Evolutionary conservation across 2,797 vertebrate genomes (phyloP), one percentile per base, ranked within the genome.

Genomic region (Stomatorhinus walkeri): DNA sequence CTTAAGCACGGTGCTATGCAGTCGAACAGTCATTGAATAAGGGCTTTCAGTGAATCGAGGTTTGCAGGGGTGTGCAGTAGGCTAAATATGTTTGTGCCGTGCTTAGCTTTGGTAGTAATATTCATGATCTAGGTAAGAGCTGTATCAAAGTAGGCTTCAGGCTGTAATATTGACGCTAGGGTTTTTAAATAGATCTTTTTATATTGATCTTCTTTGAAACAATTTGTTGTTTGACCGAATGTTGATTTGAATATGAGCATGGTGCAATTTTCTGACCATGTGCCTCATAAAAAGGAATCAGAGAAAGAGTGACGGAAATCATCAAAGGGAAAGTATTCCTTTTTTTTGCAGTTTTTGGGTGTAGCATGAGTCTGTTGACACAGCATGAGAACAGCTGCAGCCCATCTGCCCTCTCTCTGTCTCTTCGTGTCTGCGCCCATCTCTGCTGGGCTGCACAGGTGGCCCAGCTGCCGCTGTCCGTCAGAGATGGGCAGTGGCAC

Each of bases 401-500:
- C 40, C 14, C 46, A 56, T 64, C 14, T 88, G 88, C 36, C 46
- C 14, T 68, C 7, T 7, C 40, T 59, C 49, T 40, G 10, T 88
- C 22, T 16, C 24, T 43, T 32, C 88, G 4, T 64, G n/a, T 52
- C 61, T 49, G 12, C 72, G 56, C 88, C 61, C 49, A 9, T 28
- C 59, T 43, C n/a, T 19, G 61, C 14, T 76, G 43, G 49, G 43
- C 59, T 48, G 36, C 36, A 0, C 89, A 98, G 98, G 98, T 99
- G 0, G 97, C 98, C 1, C 97, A 98, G 93, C 95, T 99, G 89
- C 98, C 98, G 2, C 93, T 99, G 88, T 97, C 97, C 59, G 94
- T 99, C 81, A 97, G 97, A 1, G 98, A 99, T 2, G 98, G 97
- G 36, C 96, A 96, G 90, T 99, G 98, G 98, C 98, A 99, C 92